Evolutionary conservation across 2,113 vertebrate genomes (phyloP).

Genomic region (Brachyhypopomus gauderio): DNA sequence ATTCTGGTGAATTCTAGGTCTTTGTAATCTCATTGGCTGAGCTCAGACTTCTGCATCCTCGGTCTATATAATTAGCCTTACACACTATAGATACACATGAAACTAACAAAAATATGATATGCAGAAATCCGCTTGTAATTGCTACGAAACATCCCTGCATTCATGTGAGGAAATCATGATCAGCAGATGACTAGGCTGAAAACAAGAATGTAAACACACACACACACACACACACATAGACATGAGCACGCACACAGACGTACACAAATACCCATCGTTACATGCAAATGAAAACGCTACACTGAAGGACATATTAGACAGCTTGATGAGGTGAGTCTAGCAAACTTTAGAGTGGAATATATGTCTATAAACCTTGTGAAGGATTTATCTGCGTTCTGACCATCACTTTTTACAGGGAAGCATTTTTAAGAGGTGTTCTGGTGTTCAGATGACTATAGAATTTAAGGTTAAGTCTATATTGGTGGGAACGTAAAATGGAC

Average conservation of each 20-base stretch:
- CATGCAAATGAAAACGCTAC: not conserved
- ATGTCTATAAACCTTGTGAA: not conserved
- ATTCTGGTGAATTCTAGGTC: no score
- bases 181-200: constrained; percentile 75
- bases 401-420: not conserved
- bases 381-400: not conserved
- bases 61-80: no score
- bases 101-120: not conserved
- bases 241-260: constrained; percentile 2
- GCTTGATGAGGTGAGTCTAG: not conserved
- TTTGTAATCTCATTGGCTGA: no score
- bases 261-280: constrained; percentile 19
- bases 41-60: no score
- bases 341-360: not conserved
- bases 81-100: no score
- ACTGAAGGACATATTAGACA: not conserved
- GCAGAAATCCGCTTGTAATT: not conserved
- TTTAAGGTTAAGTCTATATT: not conserved
- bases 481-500: no score
- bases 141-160: not conserved
- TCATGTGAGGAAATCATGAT: no score
- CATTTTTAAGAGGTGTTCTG: not conserved
- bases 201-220: constrained; percentile 19
- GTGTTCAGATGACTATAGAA: not conserved
- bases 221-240: not conserved